Evolutionary conservation across 2,113 vertebrate genomes (phyloP), one percentile per base, ranked within the genome.

Genomic region (Cavia aperea): DNA sequence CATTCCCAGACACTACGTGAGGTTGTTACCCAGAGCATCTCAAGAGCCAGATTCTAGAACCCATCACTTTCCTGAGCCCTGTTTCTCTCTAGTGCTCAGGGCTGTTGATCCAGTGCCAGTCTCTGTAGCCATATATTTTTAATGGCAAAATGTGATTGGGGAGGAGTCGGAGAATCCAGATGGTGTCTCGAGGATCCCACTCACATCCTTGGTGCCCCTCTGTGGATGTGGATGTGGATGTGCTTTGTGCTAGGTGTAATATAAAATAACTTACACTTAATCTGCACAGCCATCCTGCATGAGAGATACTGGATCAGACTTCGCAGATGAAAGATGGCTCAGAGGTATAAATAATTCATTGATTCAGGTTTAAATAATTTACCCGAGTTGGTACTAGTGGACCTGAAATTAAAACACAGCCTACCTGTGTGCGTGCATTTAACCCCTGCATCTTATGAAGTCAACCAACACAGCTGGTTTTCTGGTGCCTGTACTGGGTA

Each of bases 341-440:
- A 31, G 86, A 86, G 54, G 23, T 75, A 77, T 84, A 72, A 83
- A 81, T 58, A 49, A 79, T 43, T 92, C 15, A 43, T 4, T 54
- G 66, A 82, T 18, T 51, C 26, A 5, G 33, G 33, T 54, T 93
- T 86, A 85, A 73, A 81, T 78, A 68, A 83, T 86, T 91, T 70
- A 46, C 43, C 70, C 39, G 14, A 43, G 33, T 88, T 88, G 60
- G 63, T 68, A 14, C 26, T 58, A 36, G 39, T 46, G 49, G 36
- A n/a, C 54, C 75, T 84, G 79, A 92, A 92, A 63, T 92, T 78
- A 90, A 95, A 58, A 73, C 23, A n/a, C 4, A 60, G 62, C 14
- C 63, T 75, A 13, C 2, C 46, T 23, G 43, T 79, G 8, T 2
- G 5, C 4, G 4, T 26, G 19, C 5, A 65, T 73, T 92, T 46